These are phyloP conservation scores for Sturnira hondurensis DNA, from an alignment of 2,113 vertebrate genomes.

Conservation along the genomic window DNA sequence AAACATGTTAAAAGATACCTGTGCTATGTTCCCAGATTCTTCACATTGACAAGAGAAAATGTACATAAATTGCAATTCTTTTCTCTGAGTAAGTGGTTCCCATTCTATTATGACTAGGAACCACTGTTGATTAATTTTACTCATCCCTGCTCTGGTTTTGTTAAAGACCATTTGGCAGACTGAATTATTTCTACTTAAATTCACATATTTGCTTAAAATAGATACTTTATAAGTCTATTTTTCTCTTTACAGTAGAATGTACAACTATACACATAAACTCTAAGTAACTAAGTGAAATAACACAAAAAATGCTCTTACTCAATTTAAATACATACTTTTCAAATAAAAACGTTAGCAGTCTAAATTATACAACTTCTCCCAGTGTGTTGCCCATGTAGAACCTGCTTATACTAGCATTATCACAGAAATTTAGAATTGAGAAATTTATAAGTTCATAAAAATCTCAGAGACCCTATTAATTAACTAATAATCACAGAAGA, in stretches of 20 bases:
- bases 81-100: conserved; percentile 70
- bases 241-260: conserved; percentile 15
- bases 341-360: background rate
- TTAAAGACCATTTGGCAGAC: conserved; percentile 44
- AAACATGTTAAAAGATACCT: conserved; percentile 65
- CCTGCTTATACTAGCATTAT: background rate
- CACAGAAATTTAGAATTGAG: background rate
- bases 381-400: fast-evolving
- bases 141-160: conserved; percentile 50
- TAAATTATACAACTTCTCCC: background rate
- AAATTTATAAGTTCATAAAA: background rate
- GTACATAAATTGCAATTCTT: conserved; percentile 65
- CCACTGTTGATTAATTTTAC: conserved; percentile 50
- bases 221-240: background rate
- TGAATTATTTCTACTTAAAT: conserved; percentile 63
- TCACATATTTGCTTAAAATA: conserved; percentile 46
- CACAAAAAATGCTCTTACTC: background rate
- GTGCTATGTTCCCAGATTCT: conserved; percentile 66
- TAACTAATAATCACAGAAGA: background rate
- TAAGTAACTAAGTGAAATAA: background rate
- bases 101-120: conserved; percentile 54
- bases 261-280: background rate
- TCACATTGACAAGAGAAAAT: conserved; percentile 71
- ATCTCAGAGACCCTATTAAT: background rate
- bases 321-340: conserved; percentile 4